Base-by-base conservation (phyloP, 2,888 invertebrate genomes). In the Hemistola chrysoprasaria region DNA sequence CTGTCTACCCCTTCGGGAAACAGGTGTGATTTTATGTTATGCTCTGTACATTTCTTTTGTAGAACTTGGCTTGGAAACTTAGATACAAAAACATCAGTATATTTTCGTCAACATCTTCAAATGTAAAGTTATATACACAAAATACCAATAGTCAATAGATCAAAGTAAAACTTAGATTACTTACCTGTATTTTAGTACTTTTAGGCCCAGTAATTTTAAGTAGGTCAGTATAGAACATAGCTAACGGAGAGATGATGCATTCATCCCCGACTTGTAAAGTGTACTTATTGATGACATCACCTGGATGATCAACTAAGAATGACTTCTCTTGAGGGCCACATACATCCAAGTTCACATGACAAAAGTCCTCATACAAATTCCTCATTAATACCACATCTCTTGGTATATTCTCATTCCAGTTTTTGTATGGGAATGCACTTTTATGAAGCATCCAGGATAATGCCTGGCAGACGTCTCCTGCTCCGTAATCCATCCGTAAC, bases 211-310 rank as follows among this genome's bases (percentile, higher is more conserved):
- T 97, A 8, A 97, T 93, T 62, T 94, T 95, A 10, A 98, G 91
- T 40, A 98, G 83, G 74, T 97, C 97, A 0, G 96, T 96, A 71
- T 95, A 94, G 71, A 98, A 97, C 44, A 97, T 85, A 51, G 96
- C 94, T 11, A 98, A 77, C 0, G 98, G 97, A 2, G 98, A 97
- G 48, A 98, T 93, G 16, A 98, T 93, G 62, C 96, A 95, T 78
- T 98, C 98, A 77, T 98, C 98, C 0, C 97, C 98, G 3, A 95
- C 93, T 90, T 94, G 88, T 22, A 96, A 85, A 0, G 95, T 95
- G 62, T 94, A 96, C 59, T 93, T 93, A 56, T 92, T 91, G 0
- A 92, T 81, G 1, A 92, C 87, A 59, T 92, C 91, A 4, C 92
- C 92, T 0, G 93, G 93, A 59, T 94, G 94, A 53, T 93, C 92